These are phyloP conservation scores for Phortica variegata DNA, from an alignment of 1,140 invertebrate species.

Conservation along the genomic window DNA sequence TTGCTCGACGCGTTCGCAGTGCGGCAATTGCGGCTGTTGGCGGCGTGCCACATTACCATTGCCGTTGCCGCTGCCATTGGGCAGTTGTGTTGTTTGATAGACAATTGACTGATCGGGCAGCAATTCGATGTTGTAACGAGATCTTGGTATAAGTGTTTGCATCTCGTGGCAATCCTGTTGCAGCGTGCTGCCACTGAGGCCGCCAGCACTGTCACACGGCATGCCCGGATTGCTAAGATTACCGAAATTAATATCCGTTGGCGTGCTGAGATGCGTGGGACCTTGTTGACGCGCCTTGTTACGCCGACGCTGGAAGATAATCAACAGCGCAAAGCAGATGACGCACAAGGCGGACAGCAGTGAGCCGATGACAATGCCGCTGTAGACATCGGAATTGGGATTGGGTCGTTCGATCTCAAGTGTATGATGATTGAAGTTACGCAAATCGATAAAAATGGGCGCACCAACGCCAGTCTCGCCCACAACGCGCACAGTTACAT, in stretches of 20 bases:
- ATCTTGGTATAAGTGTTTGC: constrained; percentile 52
- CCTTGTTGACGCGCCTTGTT: constrained; percentile 47
- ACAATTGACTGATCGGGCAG: constrained; percentile 35
- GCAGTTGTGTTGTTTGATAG: constrained; percentile 38
- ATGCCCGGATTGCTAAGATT: constrained; percentile 44
- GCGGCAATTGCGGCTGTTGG: constrained; percentile 1
- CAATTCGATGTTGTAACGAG: constrained; percentile 40
- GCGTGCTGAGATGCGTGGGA: constrained; percentile 42
- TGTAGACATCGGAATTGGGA: constrained; percentile 36
- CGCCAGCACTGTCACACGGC: constrained; percentile 45
- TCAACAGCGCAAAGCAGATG: constrained; percentile 41
- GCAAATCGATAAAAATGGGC: constrained; percentile 45
- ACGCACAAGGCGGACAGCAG: constrained; percentile 42
- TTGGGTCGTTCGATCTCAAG: constrained; percentile 18
- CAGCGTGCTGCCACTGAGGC: constrained; percentile 41
- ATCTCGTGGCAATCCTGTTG: constrained; percentile 53
- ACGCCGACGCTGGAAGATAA: constrained; percentile 41
- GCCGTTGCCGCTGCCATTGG: constrained; percentile 40
- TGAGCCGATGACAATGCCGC: constrained; percentile 48
- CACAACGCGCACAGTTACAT: constrained; percentile 47
- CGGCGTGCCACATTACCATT: constrained; percentile 3
- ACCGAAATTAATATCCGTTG: constrained; percentile 47
- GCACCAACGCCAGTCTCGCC: constrained; percentile 48
- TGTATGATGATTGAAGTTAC: constrained; percentile 26
- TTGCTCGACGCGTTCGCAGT: constrained; percentile 19